Base-by-base conservation (phyloP, 2,888 invertebrate genomes). In the Polydesmus complanatus region DNA sequence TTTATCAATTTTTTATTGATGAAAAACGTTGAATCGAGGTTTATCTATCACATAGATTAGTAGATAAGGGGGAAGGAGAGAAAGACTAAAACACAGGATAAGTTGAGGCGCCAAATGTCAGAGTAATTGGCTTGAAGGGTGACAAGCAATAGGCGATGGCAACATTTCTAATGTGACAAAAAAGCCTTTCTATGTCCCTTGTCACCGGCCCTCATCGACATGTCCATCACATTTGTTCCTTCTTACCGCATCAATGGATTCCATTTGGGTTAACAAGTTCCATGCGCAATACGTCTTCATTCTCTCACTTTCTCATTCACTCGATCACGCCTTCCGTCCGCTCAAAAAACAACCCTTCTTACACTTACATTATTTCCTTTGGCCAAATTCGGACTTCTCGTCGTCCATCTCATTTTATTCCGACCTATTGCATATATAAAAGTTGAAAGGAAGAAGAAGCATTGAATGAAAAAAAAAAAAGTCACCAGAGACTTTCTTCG, bases 121-220 rank as follows among this genome's bases (percentile, higher is more conserved):
- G 54, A 27, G 27, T 60, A 60, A 60, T 60, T 60, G 60, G 60
- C 37, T 60, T 60, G 54, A 60, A 60, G 60, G 60, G 60, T 60
- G 60, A 60, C 60, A 54, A 52, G 37, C 60, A 54, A 52, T 60
- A 60, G 54, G 60, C 54, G 25, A 37, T 37, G 14, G 37, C 37
- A 37, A 37, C 37, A 25, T 22, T 54, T 26, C 60, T 60, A 60
- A 60, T 60, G 60, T 54, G 60, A 25, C 26, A 60, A 60, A 52
- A 60, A 60, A 60, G 54, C 54, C 60, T 60, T 60, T 60, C 52
- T 54, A 54, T 60, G 60, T 60, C 60, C 54, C 60, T 60, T 54
- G 60, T 52, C 54, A 60, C 60, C 60, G n/a, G 5, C n/a, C 51
- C 19, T 47, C 54, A 8, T 37, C 37, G 37, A 37, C 60, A 47